phyloP scores from a whole-genome alignment of 2,113 vertebrate species.

The Thalassoma bifasciatum region DNA sequence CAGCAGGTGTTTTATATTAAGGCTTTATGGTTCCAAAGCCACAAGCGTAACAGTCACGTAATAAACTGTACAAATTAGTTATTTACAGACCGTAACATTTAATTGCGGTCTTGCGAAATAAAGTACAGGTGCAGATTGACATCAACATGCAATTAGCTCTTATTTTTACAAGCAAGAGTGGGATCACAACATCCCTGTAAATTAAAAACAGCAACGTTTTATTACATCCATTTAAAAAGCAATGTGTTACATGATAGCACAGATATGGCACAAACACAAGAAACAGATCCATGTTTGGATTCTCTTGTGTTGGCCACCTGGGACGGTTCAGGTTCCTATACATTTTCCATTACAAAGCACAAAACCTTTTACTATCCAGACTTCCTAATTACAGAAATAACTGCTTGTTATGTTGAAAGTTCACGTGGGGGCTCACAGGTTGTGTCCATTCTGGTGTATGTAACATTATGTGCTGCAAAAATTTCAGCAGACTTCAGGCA shows the following conservation, averaged over 20 bases:
- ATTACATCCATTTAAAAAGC: background rate
- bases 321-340: too few species aligned
- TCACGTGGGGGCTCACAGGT: too few species aligned
- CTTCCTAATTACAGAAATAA: too few species aligned
- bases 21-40: conserved; percentile 44
- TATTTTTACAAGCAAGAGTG: conserved; percentile 20
- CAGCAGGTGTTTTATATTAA: conserved; percentile 66
- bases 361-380: too few species aligned
- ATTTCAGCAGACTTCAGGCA: too few species aligned
- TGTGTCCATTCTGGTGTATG: too few species aligned
- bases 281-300: background rate
- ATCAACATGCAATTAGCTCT: conserved; percentile 44
- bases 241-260: conserved; percentile 6
- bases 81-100: conserved; percentile 64
- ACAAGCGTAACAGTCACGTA: conserved; percentile 42
- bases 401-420: too few species aligned
- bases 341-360: too few species aligned
- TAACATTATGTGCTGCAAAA: too few species aligned
- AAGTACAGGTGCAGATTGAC: conserved; percentile 49
- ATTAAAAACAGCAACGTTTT: conserved; percentile 29
- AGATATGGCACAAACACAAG: conserved; percentile 6
- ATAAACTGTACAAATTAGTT: conserved; percentile 65
- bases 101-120: conserved; percentile 52
- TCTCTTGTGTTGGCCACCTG: too few species aligned
- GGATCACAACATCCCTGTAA: conserved; percentile 14